Conservation (phyloP, 2,113 vertebrate genomes). For the Oreotrochilus melanogaster region DNA sequence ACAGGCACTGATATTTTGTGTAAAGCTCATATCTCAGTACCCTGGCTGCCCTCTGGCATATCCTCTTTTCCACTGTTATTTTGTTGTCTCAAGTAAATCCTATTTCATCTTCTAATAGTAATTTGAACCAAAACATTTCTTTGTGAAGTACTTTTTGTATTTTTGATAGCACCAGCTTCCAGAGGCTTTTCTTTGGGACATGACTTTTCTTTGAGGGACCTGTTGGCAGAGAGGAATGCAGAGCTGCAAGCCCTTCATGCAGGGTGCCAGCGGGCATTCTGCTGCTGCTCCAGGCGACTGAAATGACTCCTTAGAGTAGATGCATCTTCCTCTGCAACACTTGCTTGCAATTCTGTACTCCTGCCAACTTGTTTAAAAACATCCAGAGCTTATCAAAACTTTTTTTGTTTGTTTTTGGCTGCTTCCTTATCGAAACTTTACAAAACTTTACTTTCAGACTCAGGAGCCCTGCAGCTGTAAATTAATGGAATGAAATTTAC, state of each 20-base stretch:
- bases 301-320: background rate
- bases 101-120: background rate
- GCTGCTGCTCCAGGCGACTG: background rate
- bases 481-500: constrained; percentile 84
- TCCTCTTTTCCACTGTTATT: background rate
- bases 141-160: background rate
- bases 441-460: constrained; percentile 78
- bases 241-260: background rate
- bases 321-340: background rate
- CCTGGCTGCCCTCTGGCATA: background rate
- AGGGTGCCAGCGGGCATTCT: background rate
- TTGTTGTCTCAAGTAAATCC: background rate
- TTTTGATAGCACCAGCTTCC: background rate
- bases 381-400: constrained; percentile 50
- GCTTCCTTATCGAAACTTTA: constrained; percentile 75
- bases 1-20: background rate
- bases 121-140: background rate
- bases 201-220: background rate
- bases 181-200: background rate
- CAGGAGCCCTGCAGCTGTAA: constrained; percentile 77
- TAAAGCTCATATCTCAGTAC: background rate
- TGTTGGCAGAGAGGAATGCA: background rate
- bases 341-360: background rate
- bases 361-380: constrained; percentile 58
- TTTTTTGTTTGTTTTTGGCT: constrained; percentile 51